Evolutionary conservation across 2,888 invertebrate species (phyloP), one percentile per base, ranked within the genome.

Genomic region (Toxonevra muliebris): DNA sequence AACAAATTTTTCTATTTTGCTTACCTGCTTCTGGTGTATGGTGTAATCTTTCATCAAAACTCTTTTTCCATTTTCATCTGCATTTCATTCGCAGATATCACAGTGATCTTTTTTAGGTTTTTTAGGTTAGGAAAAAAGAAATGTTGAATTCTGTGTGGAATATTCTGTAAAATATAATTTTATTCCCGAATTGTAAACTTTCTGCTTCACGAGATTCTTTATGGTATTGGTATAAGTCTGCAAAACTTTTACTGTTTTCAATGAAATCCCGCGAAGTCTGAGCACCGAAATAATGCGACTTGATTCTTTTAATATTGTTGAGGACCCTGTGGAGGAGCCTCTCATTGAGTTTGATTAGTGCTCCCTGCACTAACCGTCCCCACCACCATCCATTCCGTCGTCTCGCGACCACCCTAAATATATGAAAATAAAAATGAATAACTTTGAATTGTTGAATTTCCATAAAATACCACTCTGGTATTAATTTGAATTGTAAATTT

Each of bases 191-290:
- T 9, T 68, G 62, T 61, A 69, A 70, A 48, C 70, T 69, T 55
- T 59, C 64, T 57, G 71, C 43, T 50, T 72, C 73, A 59, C 71
- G 73, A 62, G 57, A 60, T 67, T 71, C 67, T 70, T 69, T 71
- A 70, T 75, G 76, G 69, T 76, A 76, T 57, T 66, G 69, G 72
- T 77, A 78, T 62, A 77, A 69, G 55, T 77, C 77, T 65, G 74
- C 69, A 45, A 79, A 70, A 64, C 69, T 78, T 71, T 77, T 78
- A 60, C 72, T 69, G 54, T 75, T 76, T 50, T 74, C 79, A 67
- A 63, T 69, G 60, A 66, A 57, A 11, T 69, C 63, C 43, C 71
- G 71, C 20, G 70, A 70, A 55, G 74, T 79, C 68, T 76, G 69
- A 57, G 48, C 55, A 48, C 69, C 65, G 54, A 67, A 69, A 64